Percentiles rank a stretch among this genome's conserved stretches.
Evolutionary conservation across 1,140 invertebrate genomes (phyloP).

Genomic region (Plodia interpunctella): DNA sequence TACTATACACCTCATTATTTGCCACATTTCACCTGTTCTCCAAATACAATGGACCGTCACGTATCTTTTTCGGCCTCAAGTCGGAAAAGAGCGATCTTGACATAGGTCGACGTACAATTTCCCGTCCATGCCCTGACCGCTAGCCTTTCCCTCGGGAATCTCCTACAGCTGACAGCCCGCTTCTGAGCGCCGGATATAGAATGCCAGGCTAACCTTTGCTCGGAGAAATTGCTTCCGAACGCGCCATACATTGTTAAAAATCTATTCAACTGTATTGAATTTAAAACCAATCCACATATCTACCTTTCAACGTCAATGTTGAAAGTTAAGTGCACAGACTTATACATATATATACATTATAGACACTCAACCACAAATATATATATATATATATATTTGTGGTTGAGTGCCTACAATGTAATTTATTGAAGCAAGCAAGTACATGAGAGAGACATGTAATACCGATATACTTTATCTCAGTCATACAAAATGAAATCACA

Average conservation of each 20-base stretch:
- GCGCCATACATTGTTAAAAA: neutral
- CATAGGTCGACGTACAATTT: constrained; percentile 63
- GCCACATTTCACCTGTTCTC: neutral
- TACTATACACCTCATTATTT: neutral
- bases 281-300: neutral
- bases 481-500: too few species aligned
- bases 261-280: neutral
- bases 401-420: too few species aligned
- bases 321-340: neutral
- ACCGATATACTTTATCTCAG: too few species aligned
- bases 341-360: neutral
- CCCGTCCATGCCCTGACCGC: constrained; percentile 46
- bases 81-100: constrained; percentile 34
- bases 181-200: constrained; percentile 51
- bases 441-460: too few species aligned
- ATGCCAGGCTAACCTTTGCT: constrained; percentile 51
- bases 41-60: neutral
- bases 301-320: neutral
- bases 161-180: constrained; percentile 43
- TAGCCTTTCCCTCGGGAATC: constrained; percentile 47
- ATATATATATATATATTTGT: too few species aligned
- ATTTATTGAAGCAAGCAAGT: too few species aligned
- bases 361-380: too few species aligned
- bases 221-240: constrained; percentile 52
- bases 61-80: constrained; percentile 23